Evolutionary conservation across 2,888 invertebrate genomes (phyloP).

Genomic region (Stegophylla sp.): DNA sequence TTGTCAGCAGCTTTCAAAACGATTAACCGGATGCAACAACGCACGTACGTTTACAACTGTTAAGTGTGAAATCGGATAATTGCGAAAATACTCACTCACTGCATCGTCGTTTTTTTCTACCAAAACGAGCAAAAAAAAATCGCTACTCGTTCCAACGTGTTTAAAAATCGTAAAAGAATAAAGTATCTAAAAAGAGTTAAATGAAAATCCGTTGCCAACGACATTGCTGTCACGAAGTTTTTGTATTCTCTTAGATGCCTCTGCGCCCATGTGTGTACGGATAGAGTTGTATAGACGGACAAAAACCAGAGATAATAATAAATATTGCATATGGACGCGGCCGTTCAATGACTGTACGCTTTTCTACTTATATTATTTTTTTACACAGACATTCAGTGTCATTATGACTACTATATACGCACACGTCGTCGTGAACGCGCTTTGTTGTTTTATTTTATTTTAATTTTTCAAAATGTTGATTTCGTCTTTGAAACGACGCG

Average conservation of each 20-base stretch:
- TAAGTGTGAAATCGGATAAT: constrained; percentile 29
- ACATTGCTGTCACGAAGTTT: neutral
- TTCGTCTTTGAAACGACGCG: constrained; percentile 43
- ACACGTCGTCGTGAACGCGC: neutral
- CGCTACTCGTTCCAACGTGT: neutral
- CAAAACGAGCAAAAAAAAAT: neutral
- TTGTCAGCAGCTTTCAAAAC: neutral
- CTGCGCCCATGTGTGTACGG: neutral
- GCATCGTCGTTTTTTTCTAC: neutral
- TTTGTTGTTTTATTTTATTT: constrained; percentile 24
- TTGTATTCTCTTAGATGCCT: neutral
- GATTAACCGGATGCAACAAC: neutral
- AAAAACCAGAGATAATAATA: constrained; percentile 1
- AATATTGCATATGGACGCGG: constrained; percentile 8
- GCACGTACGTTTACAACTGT: neutral
- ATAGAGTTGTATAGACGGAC: neutral
- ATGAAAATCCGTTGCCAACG: constrained; percentile 1
- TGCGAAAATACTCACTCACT: constrained; percentile 17
- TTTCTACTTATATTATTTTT: constrained; percentile 11
- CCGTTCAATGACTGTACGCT: constrained; percentile 24
- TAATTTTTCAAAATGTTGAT: constrained; percentile 25
- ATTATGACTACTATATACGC: constrained; percentile 15
- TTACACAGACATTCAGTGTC: neutral
- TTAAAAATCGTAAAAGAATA: neutral
- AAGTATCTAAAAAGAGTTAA: neutral